phyloP scores from a whole-genome alignment of 1,140 invertebrate genomes.

The Panulirus ornatus region DNA sequence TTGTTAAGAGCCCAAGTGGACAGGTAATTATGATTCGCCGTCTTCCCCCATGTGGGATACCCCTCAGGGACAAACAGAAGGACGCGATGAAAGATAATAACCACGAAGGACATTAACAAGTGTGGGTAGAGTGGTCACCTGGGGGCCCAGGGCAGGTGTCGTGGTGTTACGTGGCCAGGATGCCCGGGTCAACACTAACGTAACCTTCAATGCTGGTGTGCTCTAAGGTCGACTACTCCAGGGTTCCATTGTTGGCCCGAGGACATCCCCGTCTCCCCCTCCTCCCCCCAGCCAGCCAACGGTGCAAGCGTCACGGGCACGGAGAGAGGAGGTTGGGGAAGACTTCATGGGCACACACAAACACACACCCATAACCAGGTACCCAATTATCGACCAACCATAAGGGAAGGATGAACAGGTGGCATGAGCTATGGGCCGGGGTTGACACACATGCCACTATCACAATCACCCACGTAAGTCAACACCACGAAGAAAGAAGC shows the following conservation, averaged over 20 bases:
- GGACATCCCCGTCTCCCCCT: too few relatives aligned
- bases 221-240: slow-evolving; percentile 2
- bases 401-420: too few relatives aligned
- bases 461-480: too few relatives aligned
- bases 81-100: neutral
- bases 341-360: too few relatives aligned
- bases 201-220: neutral
- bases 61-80: neutral
- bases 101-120: neutral
- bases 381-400: too few relatives aligned
- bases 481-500: too few relatives aligned
- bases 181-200: neutral
- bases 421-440: too few relatives aligned
- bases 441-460: too few relatives aligned
- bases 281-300: neutral
- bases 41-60: neutral
- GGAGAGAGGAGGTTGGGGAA: neutral
- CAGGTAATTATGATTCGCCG: too few relatives aligned
- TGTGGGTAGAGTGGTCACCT: neutral
- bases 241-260: neutral
- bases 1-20: too few relatives aligned
- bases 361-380: too few relatives aligned
- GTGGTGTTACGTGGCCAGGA: neutral
- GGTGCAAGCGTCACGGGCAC: neutral
- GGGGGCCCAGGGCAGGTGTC: neutral